Percentiles rank a stretch among this genome's conserved stretches.
phyloP scores from a whole-genome alignment of 53 echinoderm and acorn worm genomes.

The Holothuria leucospilota region DNA sequence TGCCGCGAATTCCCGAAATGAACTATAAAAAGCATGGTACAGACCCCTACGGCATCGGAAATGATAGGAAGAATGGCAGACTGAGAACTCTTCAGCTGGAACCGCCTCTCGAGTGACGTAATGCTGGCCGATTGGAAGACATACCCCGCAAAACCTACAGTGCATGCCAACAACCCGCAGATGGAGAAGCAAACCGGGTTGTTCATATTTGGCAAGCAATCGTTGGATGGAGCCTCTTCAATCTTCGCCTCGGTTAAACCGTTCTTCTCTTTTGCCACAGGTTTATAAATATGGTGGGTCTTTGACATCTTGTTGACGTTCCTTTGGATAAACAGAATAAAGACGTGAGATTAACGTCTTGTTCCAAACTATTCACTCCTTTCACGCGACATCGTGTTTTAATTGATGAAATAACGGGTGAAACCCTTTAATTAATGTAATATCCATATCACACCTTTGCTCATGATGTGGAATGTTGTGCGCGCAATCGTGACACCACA shows the following conservation, averaged over 20 bases:
- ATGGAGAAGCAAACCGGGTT: conserved; percentile 22
- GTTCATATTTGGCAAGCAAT: neutral
- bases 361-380: no score
- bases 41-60: conserved; percentile 71
- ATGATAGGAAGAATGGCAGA: conserved; percentile 74
- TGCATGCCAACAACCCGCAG: neutral
- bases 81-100: conserved; percentile 86
- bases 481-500: no score
- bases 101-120: conserved; percentile 83
- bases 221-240: neutral
- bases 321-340: no score
- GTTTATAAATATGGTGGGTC: conserved; percentile 12
- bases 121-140: conserved; percentile 75
- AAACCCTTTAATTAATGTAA: no score
- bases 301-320: conserved; percentile 1
- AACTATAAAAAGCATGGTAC: conserved; percentile 80
- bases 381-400: no score
- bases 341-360: no score
- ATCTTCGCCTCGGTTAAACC: neutral
- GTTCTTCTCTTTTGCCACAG: neutral
- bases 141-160: neutral
- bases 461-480: no score
- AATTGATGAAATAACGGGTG: no score
- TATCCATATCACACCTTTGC: no score
- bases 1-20: conserved; percentile 87